Evolutionary conservation across 2,888 invertebrate species (phyloP).

Genomic region (Panopea generosa): DNA sequence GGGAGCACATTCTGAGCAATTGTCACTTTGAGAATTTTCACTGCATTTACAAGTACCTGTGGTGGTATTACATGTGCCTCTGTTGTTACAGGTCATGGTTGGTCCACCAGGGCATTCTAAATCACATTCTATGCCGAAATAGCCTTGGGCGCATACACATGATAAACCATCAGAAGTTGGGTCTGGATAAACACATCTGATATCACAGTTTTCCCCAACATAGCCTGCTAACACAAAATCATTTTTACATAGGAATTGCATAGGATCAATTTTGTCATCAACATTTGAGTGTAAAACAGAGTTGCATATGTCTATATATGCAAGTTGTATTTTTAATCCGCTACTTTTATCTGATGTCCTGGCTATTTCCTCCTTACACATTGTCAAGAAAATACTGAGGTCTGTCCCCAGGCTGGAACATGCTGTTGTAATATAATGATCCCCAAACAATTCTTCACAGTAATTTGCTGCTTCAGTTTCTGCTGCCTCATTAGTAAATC

Average conservation of each 20-base stretch:
- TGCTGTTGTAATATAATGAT: constrained; percentile 5
- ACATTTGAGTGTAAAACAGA: constrained; percentile 15
- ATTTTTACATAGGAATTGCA: constrained; percentile 19
- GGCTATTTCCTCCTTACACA: constrained; percentile 30
- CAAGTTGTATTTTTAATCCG: constrained; percentile 18
- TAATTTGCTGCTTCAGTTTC: constrained; percentile 7
- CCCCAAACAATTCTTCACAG: constrained; percentile 25
- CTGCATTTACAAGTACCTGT: constrained; percentile 69
- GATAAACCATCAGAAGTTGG: constrained; percentile 8
- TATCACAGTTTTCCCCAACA: constrained; percentile 53
- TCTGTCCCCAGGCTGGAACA: constrained; percentile 21
- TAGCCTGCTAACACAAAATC: constrained; percentile 25
- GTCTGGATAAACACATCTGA: constrained; percentile 44
- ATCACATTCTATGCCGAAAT: constrained; percentile 66
- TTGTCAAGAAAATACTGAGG: constrained; percentile 11
- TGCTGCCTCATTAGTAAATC: constrained; percentile 19
- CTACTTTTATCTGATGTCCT: constrained; percentile 15
- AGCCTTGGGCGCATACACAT: constrained; percentile 68
- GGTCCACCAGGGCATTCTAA: constrained; percentile 69
- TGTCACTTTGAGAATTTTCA: constrained; percentile 55
- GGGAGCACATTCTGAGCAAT: constrained; percentile 61
- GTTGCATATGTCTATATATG: too few relatives aligned
- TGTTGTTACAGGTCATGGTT: constrained; percentile 59
- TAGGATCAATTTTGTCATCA: constrained; percentile 11
- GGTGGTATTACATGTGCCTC: constrained; percentile 61